phyloP scores from a whole-genome alignment of 1,140 invertebrate genomes.

The Drosophila virilis region DNA sequence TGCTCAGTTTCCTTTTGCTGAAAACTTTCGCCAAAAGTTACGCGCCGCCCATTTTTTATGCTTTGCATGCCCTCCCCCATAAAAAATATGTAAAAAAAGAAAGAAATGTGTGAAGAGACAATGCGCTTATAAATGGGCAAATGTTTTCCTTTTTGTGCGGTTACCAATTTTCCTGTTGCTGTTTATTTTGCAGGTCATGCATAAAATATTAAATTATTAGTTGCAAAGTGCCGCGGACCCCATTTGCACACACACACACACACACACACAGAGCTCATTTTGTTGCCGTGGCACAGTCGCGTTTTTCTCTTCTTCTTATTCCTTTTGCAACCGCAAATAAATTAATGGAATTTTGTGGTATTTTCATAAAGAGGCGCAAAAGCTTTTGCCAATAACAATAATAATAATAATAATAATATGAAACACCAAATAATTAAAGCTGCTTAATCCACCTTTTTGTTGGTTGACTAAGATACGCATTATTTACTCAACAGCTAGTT shows the following conservation, averaged over 20 bases:
- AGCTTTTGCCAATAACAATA: conserved; percentile 32
- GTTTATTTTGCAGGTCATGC: conserved; percentile 79
- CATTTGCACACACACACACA: no score
- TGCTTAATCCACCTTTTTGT: conserved; percentile 32
- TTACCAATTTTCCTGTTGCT: conserved; percentile 53
- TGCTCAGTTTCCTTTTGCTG: conserved; percentile 70
- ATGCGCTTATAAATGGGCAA: conserved; percentile 46
- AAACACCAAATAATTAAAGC: conserved; percentile 39
- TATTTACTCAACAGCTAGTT: conserved; percentile 23
- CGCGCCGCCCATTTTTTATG: conserved; percentile 55
- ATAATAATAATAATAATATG: conserved; percentile 14
- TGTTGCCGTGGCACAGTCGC: conserved; percentile 25
- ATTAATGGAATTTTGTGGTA: conserved; percentile 51
- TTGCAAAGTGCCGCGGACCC: conserved; percentile 57
- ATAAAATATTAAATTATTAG: conserved; percentile 83
- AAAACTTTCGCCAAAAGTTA: conserved; percentile 62
- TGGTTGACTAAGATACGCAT: conserved; percentile 28
- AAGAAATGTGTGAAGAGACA: conserved; percentile 46
- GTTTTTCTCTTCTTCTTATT: conserved; percentile 3
- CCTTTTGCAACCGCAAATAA: conserved; percentile 47
- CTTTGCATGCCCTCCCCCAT: conserved; percentile 23
- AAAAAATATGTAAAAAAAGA: conserved; percentile 19
- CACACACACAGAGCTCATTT: conserved; percentile 25
- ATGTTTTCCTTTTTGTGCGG: conserved; percentile 37
- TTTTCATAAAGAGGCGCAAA: conserved; percentile 30